A percentile compares a stretch with the other conserved stretches of the same genome.
These are phyloP conservation scores for Subacronicta megacephala DNA, from an alignment of 2,888 invertebrate genomes.

Conservation along the genomic window DNA sequence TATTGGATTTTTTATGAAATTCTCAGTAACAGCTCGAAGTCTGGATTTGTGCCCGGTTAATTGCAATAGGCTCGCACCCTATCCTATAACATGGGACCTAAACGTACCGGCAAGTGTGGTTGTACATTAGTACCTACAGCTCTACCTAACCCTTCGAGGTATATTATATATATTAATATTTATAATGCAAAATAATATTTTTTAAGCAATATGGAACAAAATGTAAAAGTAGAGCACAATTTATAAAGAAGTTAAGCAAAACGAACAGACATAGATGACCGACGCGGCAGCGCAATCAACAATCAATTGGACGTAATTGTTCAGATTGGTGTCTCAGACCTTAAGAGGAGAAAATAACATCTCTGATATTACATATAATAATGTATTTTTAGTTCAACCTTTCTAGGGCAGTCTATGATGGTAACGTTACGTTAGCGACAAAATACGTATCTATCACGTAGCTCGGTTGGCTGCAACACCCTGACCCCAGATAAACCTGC, in stretches of 20 bases:
- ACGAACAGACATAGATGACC: constrained; percentile 28
- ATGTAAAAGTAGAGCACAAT: constrained; percentile 29
- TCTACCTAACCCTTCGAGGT: too few species aligned
- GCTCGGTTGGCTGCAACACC: constrained; percentile 60
- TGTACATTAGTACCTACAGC: too few species aligned
- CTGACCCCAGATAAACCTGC: constrained; percentile 81
- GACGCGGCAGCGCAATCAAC: constrained; percentile 64
- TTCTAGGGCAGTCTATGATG: constrained; percentile 17
- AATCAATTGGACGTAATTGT: constrained; percentile 83
- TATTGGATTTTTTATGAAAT: too few species aligned
- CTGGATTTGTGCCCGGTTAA: too few species aligned
- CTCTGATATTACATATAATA: constrained; percentile 16
- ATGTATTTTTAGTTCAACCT: constrained; percentile 13
- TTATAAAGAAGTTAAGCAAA: constrained; percentile 35
- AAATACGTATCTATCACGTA: constrained; percentile 47
- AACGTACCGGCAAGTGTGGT: too few species aligned
- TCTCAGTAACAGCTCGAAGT: too few species aligned
- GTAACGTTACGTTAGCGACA: constrained; percentile 36
- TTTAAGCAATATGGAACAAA: not conserved
- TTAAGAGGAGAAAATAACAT: constrained; percentile 54
- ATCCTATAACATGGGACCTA: too few species aligned
- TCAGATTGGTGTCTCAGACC: constrained; percentile 64
- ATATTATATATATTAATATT: too few species aligned
- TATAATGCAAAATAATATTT: not conserved
- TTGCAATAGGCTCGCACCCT: too few species aligned